phyloP scores from a whole-genome alignment of 2,113 vertebrate species.

The Aspidoscelis tigris region DNA sequence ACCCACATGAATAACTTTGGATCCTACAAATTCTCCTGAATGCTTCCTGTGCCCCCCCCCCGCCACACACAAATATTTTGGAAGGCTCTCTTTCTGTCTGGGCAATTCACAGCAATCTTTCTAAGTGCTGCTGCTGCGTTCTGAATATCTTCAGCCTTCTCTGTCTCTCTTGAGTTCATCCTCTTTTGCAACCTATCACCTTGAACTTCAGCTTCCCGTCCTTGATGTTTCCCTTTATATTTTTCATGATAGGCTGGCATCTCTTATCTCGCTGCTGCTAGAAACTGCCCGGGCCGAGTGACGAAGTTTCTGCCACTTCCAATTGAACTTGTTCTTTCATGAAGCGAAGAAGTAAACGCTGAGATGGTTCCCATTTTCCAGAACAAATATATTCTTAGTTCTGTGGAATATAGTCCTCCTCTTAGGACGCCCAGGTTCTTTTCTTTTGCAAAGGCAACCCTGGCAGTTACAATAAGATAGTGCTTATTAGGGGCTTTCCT shows the following conservation, averaged over 20 bases:
- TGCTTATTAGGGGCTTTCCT: background rate
- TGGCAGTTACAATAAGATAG: background rate
- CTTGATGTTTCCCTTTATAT: background rate
- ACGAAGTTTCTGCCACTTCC: background rate
- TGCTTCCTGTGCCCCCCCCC: too few relatives aligned
- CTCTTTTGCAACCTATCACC: background rate
- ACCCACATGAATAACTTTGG: too few relatives aligned
- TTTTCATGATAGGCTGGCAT: background rate
- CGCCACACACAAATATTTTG: too few relatives aligned
- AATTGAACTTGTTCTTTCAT: slow-evolving; percentile 10
- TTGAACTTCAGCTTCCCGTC: background rate
- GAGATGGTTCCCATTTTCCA: background rate
- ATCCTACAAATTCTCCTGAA: too few relatives aligned
- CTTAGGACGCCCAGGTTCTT: background rate
- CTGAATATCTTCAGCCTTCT: background rate
- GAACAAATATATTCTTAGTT: background rate
- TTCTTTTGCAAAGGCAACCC: background rate
- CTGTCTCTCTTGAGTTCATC: background rate
- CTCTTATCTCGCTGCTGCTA: background rate
- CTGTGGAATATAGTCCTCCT: background rate
- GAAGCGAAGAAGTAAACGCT: slow-evolving; percentile 1
- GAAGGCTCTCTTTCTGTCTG: background rate
- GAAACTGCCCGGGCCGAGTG: background rate
- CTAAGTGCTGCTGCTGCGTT: background rate
- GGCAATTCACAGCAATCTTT: background rate